Percentiles rank a stretch among this genome's conserved stretches.
These are phyloP conservation scores for Collichthys lucidus DNA, from an alignment of 2,113 vertebrate species.

Conservation along the genomic window DNA sequence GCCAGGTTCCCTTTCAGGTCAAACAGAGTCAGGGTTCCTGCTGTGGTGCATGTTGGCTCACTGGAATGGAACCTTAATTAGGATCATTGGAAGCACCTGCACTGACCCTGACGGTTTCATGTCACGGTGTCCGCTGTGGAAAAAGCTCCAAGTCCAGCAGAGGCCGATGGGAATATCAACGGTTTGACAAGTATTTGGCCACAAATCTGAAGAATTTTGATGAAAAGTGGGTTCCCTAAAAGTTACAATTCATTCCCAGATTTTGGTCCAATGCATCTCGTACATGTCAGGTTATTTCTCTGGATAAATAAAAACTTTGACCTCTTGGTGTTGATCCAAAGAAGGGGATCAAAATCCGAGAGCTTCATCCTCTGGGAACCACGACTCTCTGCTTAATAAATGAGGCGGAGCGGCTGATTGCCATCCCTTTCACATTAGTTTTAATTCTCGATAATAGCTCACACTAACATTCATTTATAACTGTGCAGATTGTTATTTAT, in stretches of 20 bases:
- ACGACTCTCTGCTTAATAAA: neutral
- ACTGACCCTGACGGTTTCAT: no score
- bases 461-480: neutral
- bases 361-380: neutral
- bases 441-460: neutral
- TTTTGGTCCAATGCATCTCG: neutral
- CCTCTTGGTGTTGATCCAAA: neutral
- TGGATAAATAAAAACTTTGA: neutral
- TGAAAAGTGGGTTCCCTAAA: neutral
- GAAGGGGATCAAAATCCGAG: no score
- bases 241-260: neutral
- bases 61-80: no score
- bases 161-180: neutral
- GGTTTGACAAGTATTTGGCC: neutral
- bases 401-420: neutral
- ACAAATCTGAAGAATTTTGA: neutral
- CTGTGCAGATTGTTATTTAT: slow-evolving; percentile 37
- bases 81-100: no score
- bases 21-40: no score
- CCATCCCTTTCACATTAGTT: neutral
- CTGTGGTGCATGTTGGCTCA: no score
- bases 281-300: neutral
- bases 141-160: no score
- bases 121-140: no score
- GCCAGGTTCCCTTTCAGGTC: no score